These are phyloP conservation scores for Tachysurus fulvidraco DNA, from an alignment of 2,113 vertebrate genomes.

Conservation along the genomic window DNA sequence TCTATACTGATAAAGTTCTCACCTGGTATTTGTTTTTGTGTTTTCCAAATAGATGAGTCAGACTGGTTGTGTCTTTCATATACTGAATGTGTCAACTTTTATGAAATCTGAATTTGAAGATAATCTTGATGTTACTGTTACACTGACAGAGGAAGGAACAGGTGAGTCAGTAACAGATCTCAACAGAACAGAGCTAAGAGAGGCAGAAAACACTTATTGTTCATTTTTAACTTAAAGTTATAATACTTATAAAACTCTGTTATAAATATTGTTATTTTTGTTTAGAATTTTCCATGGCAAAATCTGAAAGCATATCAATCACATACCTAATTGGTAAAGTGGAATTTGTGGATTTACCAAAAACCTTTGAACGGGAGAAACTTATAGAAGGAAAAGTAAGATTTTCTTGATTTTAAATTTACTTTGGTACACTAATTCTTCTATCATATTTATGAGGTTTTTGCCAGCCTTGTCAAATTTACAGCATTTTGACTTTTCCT, in stretches of 20 bases:
- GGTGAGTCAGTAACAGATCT: conserved; percentile 50
- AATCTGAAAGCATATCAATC: not conserved
- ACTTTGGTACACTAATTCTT: not conserved
- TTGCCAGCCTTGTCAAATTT: not conserved
- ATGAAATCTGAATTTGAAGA: conserved; percentile 35
- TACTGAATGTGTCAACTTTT: conserved; percentile 48
- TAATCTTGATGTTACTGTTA: not conserved
- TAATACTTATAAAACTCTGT: not conserved
- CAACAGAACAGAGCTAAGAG: not conserved
- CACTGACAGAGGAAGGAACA: conserved; percentile 67
- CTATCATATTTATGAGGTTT: not conserved
- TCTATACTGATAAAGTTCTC: not conserved
- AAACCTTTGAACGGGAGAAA: conserved; percentile 56
- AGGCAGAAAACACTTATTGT: not conserved
- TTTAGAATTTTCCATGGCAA: not conserved
- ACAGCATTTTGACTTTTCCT: not conserved
- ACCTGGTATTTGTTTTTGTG: not conserved
- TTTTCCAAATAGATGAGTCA: not conserved
- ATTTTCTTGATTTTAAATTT: not conserved
- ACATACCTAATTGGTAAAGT: conserved; percentile 62
- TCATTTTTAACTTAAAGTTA: not conserved
- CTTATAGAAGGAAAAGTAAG: conserved; percentile 65
- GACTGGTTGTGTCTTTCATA: conserved; percentile 4
- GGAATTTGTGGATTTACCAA: conserved; percentile 62
- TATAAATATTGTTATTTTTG: conserved; percentile 35